Evolutionary conservation across 1,140 invertebrate species (phyloP), one percentile per base, ranked within the genome.

Genomic region (Drosophila obscura): DNA sequence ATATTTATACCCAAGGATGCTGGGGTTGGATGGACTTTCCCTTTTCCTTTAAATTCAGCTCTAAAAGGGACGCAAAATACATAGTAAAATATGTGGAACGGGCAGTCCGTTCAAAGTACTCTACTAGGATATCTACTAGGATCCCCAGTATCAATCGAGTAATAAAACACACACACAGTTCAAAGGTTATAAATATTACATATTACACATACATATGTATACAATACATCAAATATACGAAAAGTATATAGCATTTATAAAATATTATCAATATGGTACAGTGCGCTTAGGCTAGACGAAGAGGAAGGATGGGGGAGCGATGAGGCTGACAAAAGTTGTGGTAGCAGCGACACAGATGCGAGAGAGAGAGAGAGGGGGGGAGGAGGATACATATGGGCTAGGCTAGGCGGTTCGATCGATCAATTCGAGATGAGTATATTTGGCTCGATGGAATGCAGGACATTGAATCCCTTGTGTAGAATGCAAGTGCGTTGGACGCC

Each of bases 391-490:
- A 50, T 9, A 35, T 35, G 4, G 9, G 35, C 35, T 19, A 19
- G 5, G 35, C 6, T 24, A 24, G 15, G 31, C 11, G 56, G n/a
- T 51, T 22, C 16, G 13, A 41, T 35, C 35, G 24, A 16, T 91
- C 75, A 91, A 79, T 87, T 90, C 72, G 90, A 91, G 67, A 91
- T 80, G 73, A 95, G 92, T 77, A 94, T 91, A 75, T 95, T 94
- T 3, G 95, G 94, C 64, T 94, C 93, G 65, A 95, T 94, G 8
- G 94, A 92, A 51, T 94, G 93, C 44, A 96, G 92, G 15, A 94
- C 93, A 58, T 94, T 93, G 68, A 96, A 95, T 57, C 95, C 95
- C 19, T 95, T 95, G 92, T 96, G 95, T 24, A 96, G 92, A 39
- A 94, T 94, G 80, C 95, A 96, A 19, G 96, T 95, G 73, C 94